Conservation (phyloP, 2,797 vertebrate genomes). For the Myiotriccus ornatus region DNA sequence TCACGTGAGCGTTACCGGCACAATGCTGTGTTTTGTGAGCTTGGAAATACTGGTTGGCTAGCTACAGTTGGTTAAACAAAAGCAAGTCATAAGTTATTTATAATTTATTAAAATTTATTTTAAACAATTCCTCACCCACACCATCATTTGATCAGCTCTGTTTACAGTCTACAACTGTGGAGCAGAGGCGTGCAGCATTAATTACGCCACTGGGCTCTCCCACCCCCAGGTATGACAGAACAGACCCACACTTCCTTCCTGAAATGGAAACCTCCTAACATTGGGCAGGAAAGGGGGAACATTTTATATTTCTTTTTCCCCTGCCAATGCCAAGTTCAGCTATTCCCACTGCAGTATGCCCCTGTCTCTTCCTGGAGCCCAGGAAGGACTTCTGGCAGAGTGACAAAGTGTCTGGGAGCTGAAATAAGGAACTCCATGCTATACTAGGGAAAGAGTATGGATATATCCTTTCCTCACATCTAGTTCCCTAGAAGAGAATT, state of each 20-base stretch:
- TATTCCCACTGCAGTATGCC: not conserved
- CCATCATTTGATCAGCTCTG: constrained; percentile 60
- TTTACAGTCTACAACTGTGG: constrained; percentile 52
- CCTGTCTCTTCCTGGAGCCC: not conserved
- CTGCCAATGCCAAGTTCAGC: not conserved
- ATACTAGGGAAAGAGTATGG: not conserved
- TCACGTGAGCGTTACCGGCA: not conserved
- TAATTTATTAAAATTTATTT: constrained; percentile 64
- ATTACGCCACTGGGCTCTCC: constrained; percentile 21
- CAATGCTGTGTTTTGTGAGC: not conserved
- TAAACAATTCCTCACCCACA: constrained; percentile 60
- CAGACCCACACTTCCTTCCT: constrained; percentile 46
- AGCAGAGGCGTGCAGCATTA: constrained; percentile 49
- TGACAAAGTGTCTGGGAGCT: not conserved
- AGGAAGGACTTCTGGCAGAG: not conserved
- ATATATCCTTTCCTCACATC: not conserved
- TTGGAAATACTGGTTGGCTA: not conserved
- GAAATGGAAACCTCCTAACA: constrained; percentile 46
- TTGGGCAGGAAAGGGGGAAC: not conserved
- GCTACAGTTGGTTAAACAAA: not conserved
- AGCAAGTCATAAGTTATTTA: constrained; percentile 28
- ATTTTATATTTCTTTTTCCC: not conserved
- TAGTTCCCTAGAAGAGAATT: not conserved
- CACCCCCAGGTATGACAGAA: constrained; percentile 25
- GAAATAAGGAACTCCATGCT: not conserved